Base-by-base conservation (phyloP, 2,888 invertebrate genomes). In the Nomada fucata region DNA sequence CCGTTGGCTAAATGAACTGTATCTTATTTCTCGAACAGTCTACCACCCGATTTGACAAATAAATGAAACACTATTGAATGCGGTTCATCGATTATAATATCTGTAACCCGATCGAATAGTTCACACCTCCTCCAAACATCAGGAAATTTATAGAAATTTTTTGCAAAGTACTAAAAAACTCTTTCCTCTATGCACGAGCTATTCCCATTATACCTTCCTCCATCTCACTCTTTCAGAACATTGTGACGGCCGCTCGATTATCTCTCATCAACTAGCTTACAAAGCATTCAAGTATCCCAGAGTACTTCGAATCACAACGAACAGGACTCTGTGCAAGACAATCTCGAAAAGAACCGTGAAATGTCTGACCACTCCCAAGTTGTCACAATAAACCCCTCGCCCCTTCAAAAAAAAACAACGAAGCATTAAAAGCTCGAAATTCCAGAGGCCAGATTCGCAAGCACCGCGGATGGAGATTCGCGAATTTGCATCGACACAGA, bases 281-380 rank as follows among this genome's bases (percentile, higher is more conserved):
- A 47, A 47, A 47, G 47, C 47, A 3, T 47, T 47, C 10, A 11
- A 15, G 47, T 47, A 11, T 47, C 13, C 4, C 18, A 23, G 26
- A 42, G 53, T 18, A 15, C 18, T 44, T 69, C 76, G 78, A 75
- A 5, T 57, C 57, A 29, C 69, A 13, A 18, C 15, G 18, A 55
- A 26, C 15, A 23, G 23, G 7, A 36, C 15, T 13, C 18, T 20
- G 10, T 3, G 29, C 15, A 47, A 13, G 44, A 44, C n/a, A 9
- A 36, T 67, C 42, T 13, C 18, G 29, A 59, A n/a, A n/a, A 29
- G 59, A 10, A 47, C 29, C 44, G 59, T 10, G 47, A 47, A 15
- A 47, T 13, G 47, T 15, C 47, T 3, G 13, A 15, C 47, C 47
- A 11, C 11, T 47, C 15, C 47, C 13, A n/a, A 18, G 9, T 18